A percentile compares a stretch with the other conserved stretches of the same genome.
Conservation (phyloP, 2,888 invertebrate species). For the Empis stercorea region DNA sequence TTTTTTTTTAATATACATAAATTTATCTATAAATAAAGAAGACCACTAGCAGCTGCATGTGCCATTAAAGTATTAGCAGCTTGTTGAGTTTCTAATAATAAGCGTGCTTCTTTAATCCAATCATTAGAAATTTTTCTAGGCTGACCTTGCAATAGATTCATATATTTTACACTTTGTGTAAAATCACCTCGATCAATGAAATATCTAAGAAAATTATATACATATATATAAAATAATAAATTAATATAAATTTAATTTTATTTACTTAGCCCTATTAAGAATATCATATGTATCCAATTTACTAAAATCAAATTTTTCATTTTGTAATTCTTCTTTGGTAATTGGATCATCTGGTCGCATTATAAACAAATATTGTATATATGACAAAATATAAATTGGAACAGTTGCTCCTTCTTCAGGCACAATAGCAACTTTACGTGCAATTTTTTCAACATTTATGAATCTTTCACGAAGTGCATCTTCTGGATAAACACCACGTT, state of each 20-base stretch:
- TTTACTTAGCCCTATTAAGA: constrained; percentile 73
- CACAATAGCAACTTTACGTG: constrained; percentile 71
- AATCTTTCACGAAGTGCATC: constrained; percentile 76
- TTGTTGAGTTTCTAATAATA: constrained; percentile 77
- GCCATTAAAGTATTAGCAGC: constrained; percentile 82
- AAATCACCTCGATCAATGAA: constrained; percentile 83
- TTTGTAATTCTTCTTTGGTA: constrained; percentile 57
- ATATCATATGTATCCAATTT: constrained; percentile 77
- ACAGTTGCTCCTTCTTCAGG: constrained; percentile 80
- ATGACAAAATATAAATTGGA: constrained; percentile 72
- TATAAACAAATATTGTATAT: constrained; percentile 75
- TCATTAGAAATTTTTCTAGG: constrained; percentile 68
- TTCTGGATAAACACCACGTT: constrained; percentile 79
- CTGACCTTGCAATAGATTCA: constrained; percentile 79
- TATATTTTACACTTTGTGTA: constrained; percentile 70
- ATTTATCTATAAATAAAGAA: constrained; percentile 27
- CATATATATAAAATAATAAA: constrained; percentile 10
- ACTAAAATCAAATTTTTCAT: constrained; percentile 57
- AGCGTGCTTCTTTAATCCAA: constrained; percentile 76
- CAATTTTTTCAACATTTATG: constrained; percentile 64
- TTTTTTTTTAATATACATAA: neutral
- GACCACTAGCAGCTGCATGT: constrained; percentile 63
- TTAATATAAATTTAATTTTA: neutral
- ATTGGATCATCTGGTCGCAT: constrained; percentile 55
- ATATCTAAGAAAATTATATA: too few species aligned